Base-by-base conservation (phyloP, 2,113 vertebrate species). In the Jaculus jaculus region DNA sequence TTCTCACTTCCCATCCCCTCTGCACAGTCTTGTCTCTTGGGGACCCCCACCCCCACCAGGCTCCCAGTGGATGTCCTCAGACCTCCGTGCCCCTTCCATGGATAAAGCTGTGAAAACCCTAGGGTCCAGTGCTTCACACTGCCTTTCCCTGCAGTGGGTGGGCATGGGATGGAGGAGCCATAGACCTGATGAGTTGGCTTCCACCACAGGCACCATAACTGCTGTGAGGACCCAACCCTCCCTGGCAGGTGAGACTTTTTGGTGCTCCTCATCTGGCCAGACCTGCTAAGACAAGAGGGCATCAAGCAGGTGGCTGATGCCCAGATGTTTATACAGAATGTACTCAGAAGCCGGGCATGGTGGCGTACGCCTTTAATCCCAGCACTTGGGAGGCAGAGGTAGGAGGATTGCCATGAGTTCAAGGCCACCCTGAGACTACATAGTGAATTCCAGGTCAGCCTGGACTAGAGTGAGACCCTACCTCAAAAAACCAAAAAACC, bases 211-310 rank as follows among this genome's bases (percentile, higher is more conserved):
- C 74, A 98, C 98, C 80, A 99, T 99, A 99, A 96, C 97, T 54
- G 24, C 98, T 7, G 66, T 89, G 75, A 90, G 37, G 83, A 98
- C 98, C 96, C 99, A 98, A 89, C 98, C 97, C 94, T 98, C 98
- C 94, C 91, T 99, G 97, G 98, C 99, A 96, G 98, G 99, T 63
- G 99, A 99, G 97, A 98, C 98, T 0, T 99, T 99, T 81, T 98
- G 0, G 98, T 99, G 68, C 99, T 5, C 42, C 98, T 99, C 92
- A 99, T 99, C 97, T 99, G 99, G 42, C 42, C 42, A 47, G 42
- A 47, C 42, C 8, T 47, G 42, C 8, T 0, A 99, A 8, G 42
- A 47, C 42, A 47, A 47, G 42, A 47, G 42, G 42, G 5, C 42
- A 47, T 47, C 42, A 47, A 47, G 42, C 42, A 47, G 42, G 42